phyloP scores from a whole-genome alignment of 1,140 invertebrate species.

The Hyles vespertilio region DNA sequence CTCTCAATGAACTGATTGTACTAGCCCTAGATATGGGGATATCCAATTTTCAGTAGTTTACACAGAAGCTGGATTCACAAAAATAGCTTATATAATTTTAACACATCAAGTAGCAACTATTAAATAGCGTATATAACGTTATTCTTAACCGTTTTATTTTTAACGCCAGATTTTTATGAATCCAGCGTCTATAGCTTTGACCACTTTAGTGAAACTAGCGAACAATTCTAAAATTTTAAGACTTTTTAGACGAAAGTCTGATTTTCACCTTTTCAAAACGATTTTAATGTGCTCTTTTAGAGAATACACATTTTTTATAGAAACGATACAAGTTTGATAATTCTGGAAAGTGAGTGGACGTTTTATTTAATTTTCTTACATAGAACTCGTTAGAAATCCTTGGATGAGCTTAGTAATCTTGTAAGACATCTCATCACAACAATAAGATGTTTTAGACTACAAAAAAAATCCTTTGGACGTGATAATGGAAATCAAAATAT shows the following conservation, averaged over 20 bases:
- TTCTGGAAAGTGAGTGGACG: no score
- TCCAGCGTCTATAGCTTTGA: conserved; percentile 12
- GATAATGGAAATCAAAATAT: no score
- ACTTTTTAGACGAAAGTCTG: conserved; percentile 19
- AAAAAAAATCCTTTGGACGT: no score
- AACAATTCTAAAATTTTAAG: no score
- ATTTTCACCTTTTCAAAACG: conserved; percentile 21
- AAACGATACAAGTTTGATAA: no score
- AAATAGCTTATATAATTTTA: conserved; percentile 7
- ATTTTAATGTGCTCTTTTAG: not conserved
- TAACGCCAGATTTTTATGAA: conserved; percentile 12
- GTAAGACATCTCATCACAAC: no score
- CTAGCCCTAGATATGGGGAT: conserved; percentile 19
- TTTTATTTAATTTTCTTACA: no score
- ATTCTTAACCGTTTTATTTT: no score
- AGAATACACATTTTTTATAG: no score
- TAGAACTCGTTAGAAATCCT: no score
- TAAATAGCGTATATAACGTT: not conserved
- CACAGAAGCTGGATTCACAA: conserved; percentile 15
- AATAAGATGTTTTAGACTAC: no score
- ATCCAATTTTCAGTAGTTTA: conserved; percentile 37
- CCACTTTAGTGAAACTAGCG: conserved; percentile 9
- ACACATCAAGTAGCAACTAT: not conserved
- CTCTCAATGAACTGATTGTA: conserved; percentile 28
- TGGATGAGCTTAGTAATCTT: no score